These are phyloP conservation scores for Hycleus phaleratus DNA, from an alignment of 1,140 invertebrate genomes.

Conservation along the genomic window DNA sequence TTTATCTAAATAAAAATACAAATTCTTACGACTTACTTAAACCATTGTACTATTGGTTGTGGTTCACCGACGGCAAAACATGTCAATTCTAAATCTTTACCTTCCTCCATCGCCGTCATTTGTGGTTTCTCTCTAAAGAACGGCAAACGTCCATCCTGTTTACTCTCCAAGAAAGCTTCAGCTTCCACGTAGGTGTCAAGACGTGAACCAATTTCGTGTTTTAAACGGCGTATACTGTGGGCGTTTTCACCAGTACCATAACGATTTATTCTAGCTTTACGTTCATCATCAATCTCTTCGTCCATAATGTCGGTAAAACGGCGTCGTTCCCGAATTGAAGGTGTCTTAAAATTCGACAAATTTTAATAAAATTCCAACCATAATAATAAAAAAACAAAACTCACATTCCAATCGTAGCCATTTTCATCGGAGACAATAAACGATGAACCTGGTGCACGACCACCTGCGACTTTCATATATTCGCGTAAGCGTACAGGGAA, in stretches of 20 bases:
- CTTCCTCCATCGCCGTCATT: slow-evolving; percentile 67
- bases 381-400: slow-evolving; percentile 10
- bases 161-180: slow-evolving; percentile 71
- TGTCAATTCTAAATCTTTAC: slow-evolving; percentile 65
- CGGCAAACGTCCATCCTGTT: slow-evolving; percentile 67
- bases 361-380: slow-evolving; percentile 1
- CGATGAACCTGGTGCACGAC: slow-evolving; percentile 59
- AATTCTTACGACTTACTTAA: slow-evolving; percentile 50
- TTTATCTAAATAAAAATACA: no score
- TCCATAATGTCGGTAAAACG: slow-evolving; percentile 93
- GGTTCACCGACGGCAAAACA: slow-evolving; percentile 87
- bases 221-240: slow-evolving; percentile 59
- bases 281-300: slow-evolving; percentile 89
- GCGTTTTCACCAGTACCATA: slow-evolving; percentile 64
- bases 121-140: slow-evolving; percentile 80
- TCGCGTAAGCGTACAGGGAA: slow-evolving; percentile 85
- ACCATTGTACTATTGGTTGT: slow-evolving; percentile 90
- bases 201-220: slow-evolving; percentile 72
- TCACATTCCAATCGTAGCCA: slow-evolving; percentile 68
- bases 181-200: slow-evolving; percentile 76
- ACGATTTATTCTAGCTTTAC: slow-evolving; percentile 67
- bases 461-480: slow-evolving; percentile 85
- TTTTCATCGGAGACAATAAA: slow-evolving; percentile 57
- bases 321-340: slow-evolving; percentile 79
- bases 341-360: slow-evolving; percentile 51